Evolutionary conservation across 2,113 vertebrate genomes (phyloP), one percentile per base, ranked within the genome.

Genomic region (Dicaeum eximium): DNA sequence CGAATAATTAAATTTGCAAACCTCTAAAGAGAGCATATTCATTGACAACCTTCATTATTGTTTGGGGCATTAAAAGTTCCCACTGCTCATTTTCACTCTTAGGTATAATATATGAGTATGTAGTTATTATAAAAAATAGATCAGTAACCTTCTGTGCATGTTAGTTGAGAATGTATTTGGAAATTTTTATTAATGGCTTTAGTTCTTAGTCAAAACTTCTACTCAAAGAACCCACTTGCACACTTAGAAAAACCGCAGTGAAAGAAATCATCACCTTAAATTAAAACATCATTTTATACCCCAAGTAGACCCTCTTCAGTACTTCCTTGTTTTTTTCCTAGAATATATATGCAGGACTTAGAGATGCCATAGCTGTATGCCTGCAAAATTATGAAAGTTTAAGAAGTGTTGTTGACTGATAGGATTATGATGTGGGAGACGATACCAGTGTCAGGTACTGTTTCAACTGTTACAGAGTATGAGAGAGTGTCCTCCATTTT

Each of bases 1-100:
- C 4, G 3, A 89, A 83, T 91, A 92, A 94, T 95, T 96, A 94
- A 96, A 95, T 78, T 56, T 90, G 71, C 79, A 96, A 47, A 82
- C 89, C 50, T 96, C 91, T 85, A 25, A 95, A 92, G 90, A 92
- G 58, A 96, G 44, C 15, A 12, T 53, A 56, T 93, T 90, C 88
- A 75, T 93, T 42, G 23, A 74, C 40, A 92, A 45, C 25, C 33
- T 93, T 95, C 56, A 22, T 97, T 95, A 90, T 90, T 94, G 13
- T 42, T 11, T 93, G 40, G 47, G 88, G 67, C 74, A 81, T 19
- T 50, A 56, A 48, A 60, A 74, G 30, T 93, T 93, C 53, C 83
- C 21, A 38, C 7, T 70, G 30, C 69, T 97, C 24, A 17, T 94
- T 82, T 95, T 90, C n/a, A 86, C 60, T 91, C 62, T 56, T 58